phyloP scores from a whole-genome alignment of 2,888 invertebrate genomes.

The Polia nebulosa region DNA sequence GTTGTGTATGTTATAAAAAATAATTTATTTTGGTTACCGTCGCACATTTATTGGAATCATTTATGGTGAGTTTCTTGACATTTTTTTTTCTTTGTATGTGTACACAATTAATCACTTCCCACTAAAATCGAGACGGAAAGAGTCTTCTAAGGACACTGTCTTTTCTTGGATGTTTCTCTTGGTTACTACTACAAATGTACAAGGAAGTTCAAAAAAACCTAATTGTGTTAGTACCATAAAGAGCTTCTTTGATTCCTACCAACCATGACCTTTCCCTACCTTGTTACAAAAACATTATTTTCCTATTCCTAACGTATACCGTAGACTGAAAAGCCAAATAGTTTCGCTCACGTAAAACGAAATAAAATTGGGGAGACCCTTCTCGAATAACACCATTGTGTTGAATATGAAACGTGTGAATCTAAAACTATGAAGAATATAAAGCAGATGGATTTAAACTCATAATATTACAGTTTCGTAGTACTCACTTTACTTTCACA shows the following conservation, averaged over 20 bases:
- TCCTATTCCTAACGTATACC: neutral
- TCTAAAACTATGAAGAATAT: constrained; percentile 6
- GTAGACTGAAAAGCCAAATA: neutral
- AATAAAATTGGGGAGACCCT: constrained; percentile 10
- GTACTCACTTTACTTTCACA: neutral
- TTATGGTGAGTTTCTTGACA: neutral
- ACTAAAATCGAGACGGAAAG: neutral
- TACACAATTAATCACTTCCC: neutral
- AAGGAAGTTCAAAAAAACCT: neutral
- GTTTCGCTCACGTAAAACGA: neutral
- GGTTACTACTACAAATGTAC: neutral
- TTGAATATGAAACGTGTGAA: constrained; percentile 3
- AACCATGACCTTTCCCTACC: neutral
- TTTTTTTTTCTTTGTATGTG: neutral
- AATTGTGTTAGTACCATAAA: neutral
- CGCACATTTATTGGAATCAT: neutral
- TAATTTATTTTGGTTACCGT: neutral
- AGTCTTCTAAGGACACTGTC: neutral
- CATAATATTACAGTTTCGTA: neutral
- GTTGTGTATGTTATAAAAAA: neutral
- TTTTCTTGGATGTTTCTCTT: too few relatives aligned
- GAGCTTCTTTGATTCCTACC: neutral
- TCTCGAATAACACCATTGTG: constrained; percentile 9
- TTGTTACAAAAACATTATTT: neutral
- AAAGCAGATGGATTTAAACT: neutral